Evolutionary conservation across 2,888 invertebrate species (phyloP).

Genomic region (Hymenopus coronatus): DNA sequence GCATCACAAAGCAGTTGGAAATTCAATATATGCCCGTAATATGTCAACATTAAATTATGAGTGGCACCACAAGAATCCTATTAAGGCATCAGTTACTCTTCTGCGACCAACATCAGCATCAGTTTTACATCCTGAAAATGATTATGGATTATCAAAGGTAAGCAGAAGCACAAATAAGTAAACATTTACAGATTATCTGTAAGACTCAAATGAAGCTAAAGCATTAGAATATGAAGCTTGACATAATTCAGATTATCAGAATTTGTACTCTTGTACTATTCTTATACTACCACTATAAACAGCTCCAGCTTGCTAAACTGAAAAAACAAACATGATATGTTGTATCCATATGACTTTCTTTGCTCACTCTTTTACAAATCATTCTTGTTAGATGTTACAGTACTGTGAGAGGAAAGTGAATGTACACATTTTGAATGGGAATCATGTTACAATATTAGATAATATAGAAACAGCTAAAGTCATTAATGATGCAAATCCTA

Average conservation of each 20-base stretch:
- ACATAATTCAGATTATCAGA: too few species aligned
- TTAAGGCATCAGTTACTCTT: slow-evolving; percentile 59
- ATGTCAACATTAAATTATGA: slow-evolving; percentile 54
- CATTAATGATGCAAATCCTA: slow-evolving; percentile 53
- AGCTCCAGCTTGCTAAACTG: too few species aligned
- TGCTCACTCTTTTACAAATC: too few species aligned
- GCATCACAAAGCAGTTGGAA: slow-evolving; percentile 46
- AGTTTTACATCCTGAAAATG: slow-evolving; percentile 53
- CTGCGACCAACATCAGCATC: slow-evolving; percentile 60
- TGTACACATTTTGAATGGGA: slow-evolving; percentile 66
- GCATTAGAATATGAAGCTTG: too few species aligned
- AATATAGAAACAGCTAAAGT: slow-evolving; percentile 62
- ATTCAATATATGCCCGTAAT: slow-evolving; percentile 54
- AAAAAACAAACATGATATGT: too few species aligned
- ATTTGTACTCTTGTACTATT: too few species aligned
- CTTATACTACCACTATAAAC: too few species aligned
- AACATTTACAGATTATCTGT: too few species aligned
- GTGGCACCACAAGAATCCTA: slow-evolving; percentile 41
- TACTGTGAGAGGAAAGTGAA: slow-evolving; percentile 56
- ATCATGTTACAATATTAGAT: slow-evolving; percentile 54
- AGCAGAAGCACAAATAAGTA: not conserved
- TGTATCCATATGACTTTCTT: too few species aligned
- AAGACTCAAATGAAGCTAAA: too few species aligned
- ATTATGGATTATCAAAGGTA: slow-evolving; percentile 59
- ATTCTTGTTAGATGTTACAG: slow-evolving; percentile 37